phyloP scores from a whole-genome alignment of 2,113 vertebrate species.

The Pomatostomus ruficeps region DNA sequence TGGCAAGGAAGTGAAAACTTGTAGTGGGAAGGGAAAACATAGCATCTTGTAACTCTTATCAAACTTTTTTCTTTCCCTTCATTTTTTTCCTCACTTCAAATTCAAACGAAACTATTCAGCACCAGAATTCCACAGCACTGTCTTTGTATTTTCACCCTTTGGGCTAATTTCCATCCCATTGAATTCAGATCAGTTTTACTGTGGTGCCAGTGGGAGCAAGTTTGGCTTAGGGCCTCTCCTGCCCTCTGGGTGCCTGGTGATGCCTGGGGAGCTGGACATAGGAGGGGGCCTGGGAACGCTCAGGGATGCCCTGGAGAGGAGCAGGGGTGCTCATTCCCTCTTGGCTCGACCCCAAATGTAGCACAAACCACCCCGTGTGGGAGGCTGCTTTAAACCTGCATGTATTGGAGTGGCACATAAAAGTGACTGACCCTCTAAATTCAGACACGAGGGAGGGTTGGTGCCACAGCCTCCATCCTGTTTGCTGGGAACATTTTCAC shows the following conservation, averaged over 20 bases:
- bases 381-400: not conserved
- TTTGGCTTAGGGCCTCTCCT: not conserved
- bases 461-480: not conserved
- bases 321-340: not conserved
- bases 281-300: not conserved
- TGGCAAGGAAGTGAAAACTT: not conserved
- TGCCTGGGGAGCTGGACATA: not conserved
- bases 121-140: not conserved
- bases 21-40: not conserved
- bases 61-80: not conserved
- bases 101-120: not conserved
- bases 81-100: not conserved
- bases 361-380: not conserved
- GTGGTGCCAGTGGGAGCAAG: not conserved
- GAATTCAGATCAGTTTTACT: not conserved
- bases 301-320: not conserved
- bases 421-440: not conserved
- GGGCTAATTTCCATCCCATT: not conserved
- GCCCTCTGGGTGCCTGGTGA: fast-evolving
- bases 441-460: fast-evolving
- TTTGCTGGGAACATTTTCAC: not conserved
- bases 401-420: not conserved
- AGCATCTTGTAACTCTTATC: not conserved
- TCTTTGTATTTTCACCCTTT: not conserved
- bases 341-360: not conserved